Evolutionary conservation across 2,888 invertebrate species (phyloP).

Genomic region (Timema podura): DNA sequence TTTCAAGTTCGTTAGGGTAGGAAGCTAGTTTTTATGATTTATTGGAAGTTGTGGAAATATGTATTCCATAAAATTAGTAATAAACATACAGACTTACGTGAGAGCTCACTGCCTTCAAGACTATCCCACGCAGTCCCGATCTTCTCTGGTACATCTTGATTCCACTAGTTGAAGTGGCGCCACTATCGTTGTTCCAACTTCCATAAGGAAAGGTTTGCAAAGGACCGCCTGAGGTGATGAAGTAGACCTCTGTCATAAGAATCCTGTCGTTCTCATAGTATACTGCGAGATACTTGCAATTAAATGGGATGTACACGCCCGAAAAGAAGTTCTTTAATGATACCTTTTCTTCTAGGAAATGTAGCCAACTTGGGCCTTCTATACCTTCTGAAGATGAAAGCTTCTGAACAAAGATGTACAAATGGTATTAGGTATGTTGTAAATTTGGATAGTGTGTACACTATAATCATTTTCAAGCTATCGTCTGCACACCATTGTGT

Average conservation of each 20-base stretch:
- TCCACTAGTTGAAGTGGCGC: not conserved
- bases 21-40: too few relatives aligned
- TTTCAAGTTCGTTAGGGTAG: too few relatives aligned
- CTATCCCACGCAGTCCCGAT: not conserved
- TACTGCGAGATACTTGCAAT: slow-evolving; percentile 23
- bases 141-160: not conserved
- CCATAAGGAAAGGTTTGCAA: slow-evolving; percentile 13
- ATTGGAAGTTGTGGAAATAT: too few relatives aligned
- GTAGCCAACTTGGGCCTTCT: slow-evolving; percentile 17
- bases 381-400: not conserved
- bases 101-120: not conserved
- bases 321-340: slow-evolving; percentile 7
- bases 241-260: slow-evolving; percentile 19
- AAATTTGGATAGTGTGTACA: too few relatives aligned
- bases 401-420: too few relatives aligned
- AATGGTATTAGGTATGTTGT: too few relatives aligned
- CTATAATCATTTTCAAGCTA: too few relatives aligned
- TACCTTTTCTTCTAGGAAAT: slow-evolving; percentile 13
- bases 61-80: too few relatives aligned
- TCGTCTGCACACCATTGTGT: too few relatives aligned
- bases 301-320: slow-evolving; percentile 21
- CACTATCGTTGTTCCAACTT: slow-evolving; percentile 15
- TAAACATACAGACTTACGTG: not conserved
- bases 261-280: not conserved
- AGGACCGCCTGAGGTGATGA: not conserved